These are phyloP conservation scores for Pollenia griseotomentosa DNA, from an alignment of 2,888 invertebrate species.

Conservation along the genomic window DNA sequence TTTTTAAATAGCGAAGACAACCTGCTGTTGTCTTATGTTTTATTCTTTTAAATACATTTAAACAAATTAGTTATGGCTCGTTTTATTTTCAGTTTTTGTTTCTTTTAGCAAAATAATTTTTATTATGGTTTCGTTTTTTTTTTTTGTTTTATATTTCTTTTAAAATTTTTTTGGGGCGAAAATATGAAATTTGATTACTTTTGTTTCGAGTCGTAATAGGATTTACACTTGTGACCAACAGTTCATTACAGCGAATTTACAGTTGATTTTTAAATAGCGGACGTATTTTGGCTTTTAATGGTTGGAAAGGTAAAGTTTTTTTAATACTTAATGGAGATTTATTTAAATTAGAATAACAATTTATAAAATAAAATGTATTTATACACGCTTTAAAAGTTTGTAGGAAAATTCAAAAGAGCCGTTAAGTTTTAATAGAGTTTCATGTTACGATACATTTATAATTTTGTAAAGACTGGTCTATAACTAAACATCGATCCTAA, in stretches of 20 bases:
- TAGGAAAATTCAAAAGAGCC: too few relatives aligned
- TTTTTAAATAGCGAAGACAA: conserved; percentile 65
- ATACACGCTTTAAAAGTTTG: too few relatives aligned
- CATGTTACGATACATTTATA: too few relatives aligned
- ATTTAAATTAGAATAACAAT: conserved; percentile 2
- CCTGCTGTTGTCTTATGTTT: conserved; percentile 65
- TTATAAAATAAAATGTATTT: neutral
- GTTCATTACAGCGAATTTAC: conserved; percentile 83
- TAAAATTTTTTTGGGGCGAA: conserved; percentile 14
- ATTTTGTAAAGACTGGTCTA: too few relatives aligned
- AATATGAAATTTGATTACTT: conserved; percentile 53
- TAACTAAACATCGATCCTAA: too few relatives aligned
- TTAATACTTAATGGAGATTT: neutral
- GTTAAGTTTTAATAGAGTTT: too few relatives aligned
- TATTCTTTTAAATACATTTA: conserved; percentile 64
- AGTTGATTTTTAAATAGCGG: conserved; percentile 75
- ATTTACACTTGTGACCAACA: conserved; percentile 78
- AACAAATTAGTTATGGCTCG: conserved; percentile 71
- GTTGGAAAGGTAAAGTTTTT: neutral
- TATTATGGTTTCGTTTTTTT: conserved; percentile 56
- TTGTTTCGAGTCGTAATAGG: conserved; percentile 65
- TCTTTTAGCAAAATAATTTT: conserved; percentile 57
- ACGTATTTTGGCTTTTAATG: neutral
- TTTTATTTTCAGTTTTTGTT: conserved; percentile 54
- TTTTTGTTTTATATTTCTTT: neutral